phyloP scores from a whole-genome alignment of 1,140 invertebrate species.

The Reticulitermes speratus region DNA sequence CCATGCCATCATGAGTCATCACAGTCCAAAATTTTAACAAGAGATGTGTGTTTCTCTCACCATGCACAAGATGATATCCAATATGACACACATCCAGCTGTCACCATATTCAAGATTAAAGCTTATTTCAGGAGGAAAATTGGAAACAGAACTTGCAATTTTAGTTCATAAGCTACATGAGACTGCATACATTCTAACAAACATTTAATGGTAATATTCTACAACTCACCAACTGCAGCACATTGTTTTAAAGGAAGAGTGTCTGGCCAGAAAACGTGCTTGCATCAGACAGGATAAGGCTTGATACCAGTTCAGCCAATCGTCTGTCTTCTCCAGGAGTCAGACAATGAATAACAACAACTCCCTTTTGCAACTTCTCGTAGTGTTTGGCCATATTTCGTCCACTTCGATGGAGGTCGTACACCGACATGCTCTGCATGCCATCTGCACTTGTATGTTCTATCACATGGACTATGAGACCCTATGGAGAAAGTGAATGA shows the following conservation, averaged over 20 bases:
- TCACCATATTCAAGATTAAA: too few relatives aligned
- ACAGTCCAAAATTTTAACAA: too few relatives aligned
- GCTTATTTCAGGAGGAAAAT: too few relatives aligned
- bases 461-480: constrained; percentile 41
- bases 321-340: constrained; percentile 35
- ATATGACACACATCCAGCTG: too few relatives aligned
- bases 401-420: constrained; percentile 38
- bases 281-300: constrained; percentile 37
- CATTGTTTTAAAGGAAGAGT: constrained; percentile 37
- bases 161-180: too few relatives aligned
- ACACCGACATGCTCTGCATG: constrained; percentile 38
- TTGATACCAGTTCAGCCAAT: constrained; percentile 36
- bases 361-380: constrained; percentile 41
- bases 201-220: neutral
- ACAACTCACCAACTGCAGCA: constrained; percentile 21
- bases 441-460: constrained; percentile 38
- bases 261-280: constrained; percentile 40
- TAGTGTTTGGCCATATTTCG: constrained; percentile 40
- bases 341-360: constrained; percentile 40
- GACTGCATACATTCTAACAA: neutral
- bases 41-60: too few relatives aligned
- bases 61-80: too few relatives aligned
- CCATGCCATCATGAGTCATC: too few relatives aligned
- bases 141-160: too few relatives aligned
- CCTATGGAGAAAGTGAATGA: constrained; percentile 32